phyloP scores from a whole-genome alignment of 2,888 invertebrate species.

The Rhagium mordax region DNA sequence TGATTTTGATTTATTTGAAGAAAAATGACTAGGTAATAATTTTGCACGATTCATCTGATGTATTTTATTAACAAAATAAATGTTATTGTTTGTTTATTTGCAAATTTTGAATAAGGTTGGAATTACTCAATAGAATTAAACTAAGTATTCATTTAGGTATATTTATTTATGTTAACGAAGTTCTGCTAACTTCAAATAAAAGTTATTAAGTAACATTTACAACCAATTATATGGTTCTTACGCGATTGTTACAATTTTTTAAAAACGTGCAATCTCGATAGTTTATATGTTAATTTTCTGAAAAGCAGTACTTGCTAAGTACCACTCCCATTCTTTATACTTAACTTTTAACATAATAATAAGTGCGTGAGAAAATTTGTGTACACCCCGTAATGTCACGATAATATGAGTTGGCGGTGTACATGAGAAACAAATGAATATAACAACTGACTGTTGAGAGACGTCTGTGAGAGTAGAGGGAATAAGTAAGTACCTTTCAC shows the following conservation, averaged over 20 bases:
- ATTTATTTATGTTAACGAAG: no score
- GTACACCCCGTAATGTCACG: slow-evolving; percentile 31
- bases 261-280: not conserved
- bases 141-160: no score
- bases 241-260: slow-evolving; percentile 6
- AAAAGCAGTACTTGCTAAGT: slow-evolving; percentile 10
- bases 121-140: no score
- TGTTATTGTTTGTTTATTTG: no score
- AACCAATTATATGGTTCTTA: no score
- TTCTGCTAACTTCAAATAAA: no score
- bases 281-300: slow-evolving; percentile 24
- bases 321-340: slow-evolving; percentile 33
- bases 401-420: slow-evolving; percentile 32
- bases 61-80: no score
- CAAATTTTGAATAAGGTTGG: no score
- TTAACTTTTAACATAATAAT: slow-evolving; percentile 28
- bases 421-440: slow-evolving; percentile 37
- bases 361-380: slow-evolving; percentile 37
- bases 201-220: no score
- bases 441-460: slow-evolving; percentile 34
- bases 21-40: no score
- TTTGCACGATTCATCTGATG: no score
- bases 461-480: slow-evolving; percentile 43
- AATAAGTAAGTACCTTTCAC: slow-evolving; percentile 49
- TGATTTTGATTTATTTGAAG: no score